A percentile compares a stretch with the other conserved stretches of the same genome.
Evolutionary conservation across 2,888 invertebrate species (phyloP).

Genomic region (Pollenia amentaria): DNA sequence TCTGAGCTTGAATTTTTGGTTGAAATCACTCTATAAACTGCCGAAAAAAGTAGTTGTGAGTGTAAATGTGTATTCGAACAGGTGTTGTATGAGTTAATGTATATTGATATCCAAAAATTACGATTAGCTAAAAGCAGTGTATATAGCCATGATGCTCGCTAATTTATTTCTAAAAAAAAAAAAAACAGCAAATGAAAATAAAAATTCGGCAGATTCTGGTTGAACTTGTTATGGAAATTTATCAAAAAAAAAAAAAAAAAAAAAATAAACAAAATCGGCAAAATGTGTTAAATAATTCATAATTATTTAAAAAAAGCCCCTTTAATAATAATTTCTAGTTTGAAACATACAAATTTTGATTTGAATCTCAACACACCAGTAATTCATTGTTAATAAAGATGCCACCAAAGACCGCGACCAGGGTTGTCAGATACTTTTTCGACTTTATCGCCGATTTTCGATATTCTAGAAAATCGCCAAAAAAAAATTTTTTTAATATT

Average conservation of each 20-base stretch:
- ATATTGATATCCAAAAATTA: slow-evolving; percentile 22
- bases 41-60: neutral
- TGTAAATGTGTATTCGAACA: neutral
- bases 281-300: slow-evolving; percentile 31
- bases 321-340: neutral
- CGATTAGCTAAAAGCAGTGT: slow-evolving; percentile 1
- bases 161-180: neutral
- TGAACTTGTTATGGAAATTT: slow-evolving; percentile 53
- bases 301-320: slow-evolving; percentile 5
- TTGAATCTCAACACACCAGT: slow-evolving; percentile 7
- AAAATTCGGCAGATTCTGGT: slow-evolving; percentile 47
- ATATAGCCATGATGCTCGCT: neutral
- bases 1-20: slow-evolving; percentile 50
- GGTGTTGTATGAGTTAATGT: neutral
- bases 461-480: too few relatives aligned
- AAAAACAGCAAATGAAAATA: neutral
- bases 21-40: slow-evolving; percentile 64
- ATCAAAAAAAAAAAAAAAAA: neutral
- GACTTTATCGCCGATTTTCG: too few relatives aligned
- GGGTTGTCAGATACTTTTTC: too few relatives aligned
- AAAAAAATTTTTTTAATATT: too few relatives aligned
- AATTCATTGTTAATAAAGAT: slow-evolving; percentile 35
- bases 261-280: neutral
- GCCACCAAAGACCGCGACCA: slow-evolving; percentile 22
- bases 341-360: neutral